Evolutionary conservation across 2,113 vertebrate species (phyloP), one percentile per base, ranked within the genome.

Genomic region (Anhinga anhinga): DNA sequence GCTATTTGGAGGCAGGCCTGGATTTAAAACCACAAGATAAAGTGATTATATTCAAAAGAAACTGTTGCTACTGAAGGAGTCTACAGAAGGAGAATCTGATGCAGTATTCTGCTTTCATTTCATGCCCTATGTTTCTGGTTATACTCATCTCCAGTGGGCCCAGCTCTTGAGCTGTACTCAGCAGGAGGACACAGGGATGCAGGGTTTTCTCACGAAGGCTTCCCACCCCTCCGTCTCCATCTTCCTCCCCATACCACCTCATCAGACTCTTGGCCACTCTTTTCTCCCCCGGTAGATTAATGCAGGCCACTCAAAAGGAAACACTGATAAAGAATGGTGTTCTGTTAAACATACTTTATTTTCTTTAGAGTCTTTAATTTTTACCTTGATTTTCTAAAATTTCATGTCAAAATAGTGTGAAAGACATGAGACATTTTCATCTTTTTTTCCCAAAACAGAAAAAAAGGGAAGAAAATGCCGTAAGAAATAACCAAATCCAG

Each of bases 391-490:
- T 91, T 88, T 76, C 40, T 90, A 53, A 72, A 44, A 27, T 65
- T 65, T 82, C 25, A 14, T 52, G 15, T 36, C 21, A 65, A 58
- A 81, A 26, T 42, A 47, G 2, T 18, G 18, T 53, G 18, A 72
- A 71, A 79, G 10, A 23, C 5, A 15, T 36, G 27, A 78, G 11
- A 88, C 67, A 22, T 47, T 9, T 73, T 71, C 1, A 3, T 38
- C 12, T 32, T 71, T 78, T 79, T 67, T 45, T 47, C 23, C 2
- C 7, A 42, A 82, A 83, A 50, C 8, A 65, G 5, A 44, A n/a
- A 53, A n/a, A 23, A 5, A 6, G 1, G 5, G 5, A 42, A 52
- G 40, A 49, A 66, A 86, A 73, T 30, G 34, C 13, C 0, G 0
- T 66, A 40, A 78, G 55, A 94, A 66, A 81, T 40, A 91, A 66